Conservation (phyloP, 2,888 invertebrate species). For the Tuta absoluta region DNA sequence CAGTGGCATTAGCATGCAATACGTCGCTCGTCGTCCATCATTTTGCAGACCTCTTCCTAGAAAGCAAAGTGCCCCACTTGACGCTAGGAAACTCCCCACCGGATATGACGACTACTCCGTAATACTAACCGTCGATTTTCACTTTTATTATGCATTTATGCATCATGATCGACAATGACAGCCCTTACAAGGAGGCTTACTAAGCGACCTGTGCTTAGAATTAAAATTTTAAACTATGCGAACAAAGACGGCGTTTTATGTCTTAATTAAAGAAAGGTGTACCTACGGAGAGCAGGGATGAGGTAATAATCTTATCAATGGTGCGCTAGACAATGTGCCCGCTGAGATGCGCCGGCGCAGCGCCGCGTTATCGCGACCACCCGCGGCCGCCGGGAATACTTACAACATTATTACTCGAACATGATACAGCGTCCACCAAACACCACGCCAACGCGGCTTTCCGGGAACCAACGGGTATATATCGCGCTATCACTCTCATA, state of each 20-base stretch:
- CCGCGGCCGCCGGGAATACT: conserved; percentile 44
- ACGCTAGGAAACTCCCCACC: conserved; percentile 52
- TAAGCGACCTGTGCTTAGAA: conserved; percentile 1
- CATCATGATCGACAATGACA: conserved; percentile 40
- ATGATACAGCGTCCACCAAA: conserved; percentile 41
- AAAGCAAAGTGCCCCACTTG: conserved; percentile 70
- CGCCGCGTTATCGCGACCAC: conserved; percentile 55
- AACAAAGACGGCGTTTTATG: conserved; percentile 16
- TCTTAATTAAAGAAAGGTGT: conserved; percentile 32
- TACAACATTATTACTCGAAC: conserved; percentile 50
- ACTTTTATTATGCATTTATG: conserved; percentile 62
- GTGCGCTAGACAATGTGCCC: conserved; percentile 52
- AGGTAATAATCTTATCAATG: conserved; percentile 62
- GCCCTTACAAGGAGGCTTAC: conserved; percentile 13
- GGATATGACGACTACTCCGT: conserved; percentile 56
- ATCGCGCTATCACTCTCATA: conserved; percentile 45
- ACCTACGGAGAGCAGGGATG: conserved; percentile 44
- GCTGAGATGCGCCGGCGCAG: conserved; percentile 52
- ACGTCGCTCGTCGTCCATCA: conserved; percentile 54
- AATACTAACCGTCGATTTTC: conserved; percentile 67
- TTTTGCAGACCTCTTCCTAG: conserved; percentile 70
- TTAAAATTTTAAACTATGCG: conserved; percentile 2
- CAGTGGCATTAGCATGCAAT: conserved; percentile 59
- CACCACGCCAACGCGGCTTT: conserved; percentile 30
- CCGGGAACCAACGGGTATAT: conserved; percentile 27